A percentile compares a stretch with the other conserved stretches of the same genome.
Evolutionary conservation across 2,888 invertebrate genomes (phyloP).

Genomic region (Hemistola chrysoprasaria): DNA sequence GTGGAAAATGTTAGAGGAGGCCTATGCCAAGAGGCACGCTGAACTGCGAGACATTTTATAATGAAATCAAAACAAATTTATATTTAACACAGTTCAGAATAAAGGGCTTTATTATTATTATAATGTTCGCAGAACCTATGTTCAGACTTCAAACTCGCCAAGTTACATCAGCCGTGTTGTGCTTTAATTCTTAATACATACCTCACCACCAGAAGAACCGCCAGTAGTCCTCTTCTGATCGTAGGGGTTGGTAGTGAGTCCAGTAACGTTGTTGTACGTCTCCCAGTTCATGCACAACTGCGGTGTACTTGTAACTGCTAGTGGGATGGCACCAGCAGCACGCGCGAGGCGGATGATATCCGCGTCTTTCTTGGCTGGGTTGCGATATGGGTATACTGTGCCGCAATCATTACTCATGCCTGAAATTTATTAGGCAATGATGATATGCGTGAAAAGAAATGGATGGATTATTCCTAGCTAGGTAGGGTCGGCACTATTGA

Average conservation of each 20-base stretch:
- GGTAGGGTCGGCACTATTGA: no score
- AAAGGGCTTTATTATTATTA: no score
- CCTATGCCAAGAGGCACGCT: no score
- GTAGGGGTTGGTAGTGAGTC: conserved; percentile 94
- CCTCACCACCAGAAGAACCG: conserved; percentile 95
- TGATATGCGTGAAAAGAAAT: no score
- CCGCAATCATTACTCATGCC: conserved; percentile 91
- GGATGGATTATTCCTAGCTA: no score
- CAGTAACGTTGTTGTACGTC: conserved; percentile 93
- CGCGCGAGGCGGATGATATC: conserved; percentile 86
- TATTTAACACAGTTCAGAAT: no score
- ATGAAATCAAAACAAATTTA: no score
- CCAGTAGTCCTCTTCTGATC: conserved; percentile 91
- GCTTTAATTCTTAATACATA: conserved; percentile 41
- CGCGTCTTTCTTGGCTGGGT: conserved; percentile 87
- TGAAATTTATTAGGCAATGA: conserved; percentile 43
- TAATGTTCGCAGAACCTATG: no score
- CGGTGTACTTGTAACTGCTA: conserved; percentile 94
- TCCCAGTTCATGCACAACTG: conserved; percentile 97
- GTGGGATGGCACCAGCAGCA: conserved; percentile 91
- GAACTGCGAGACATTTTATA: no score
- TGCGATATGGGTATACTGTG: conserved; percentile 78
- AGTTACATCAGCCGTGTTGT: no score
- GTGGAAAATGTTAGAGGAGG: no score
- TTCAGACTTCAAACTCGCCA: no score